phyloP scores from a whole-genome alignment of 2,888 invertebrate genomes.

The Cylloceria caligata region DNA sequence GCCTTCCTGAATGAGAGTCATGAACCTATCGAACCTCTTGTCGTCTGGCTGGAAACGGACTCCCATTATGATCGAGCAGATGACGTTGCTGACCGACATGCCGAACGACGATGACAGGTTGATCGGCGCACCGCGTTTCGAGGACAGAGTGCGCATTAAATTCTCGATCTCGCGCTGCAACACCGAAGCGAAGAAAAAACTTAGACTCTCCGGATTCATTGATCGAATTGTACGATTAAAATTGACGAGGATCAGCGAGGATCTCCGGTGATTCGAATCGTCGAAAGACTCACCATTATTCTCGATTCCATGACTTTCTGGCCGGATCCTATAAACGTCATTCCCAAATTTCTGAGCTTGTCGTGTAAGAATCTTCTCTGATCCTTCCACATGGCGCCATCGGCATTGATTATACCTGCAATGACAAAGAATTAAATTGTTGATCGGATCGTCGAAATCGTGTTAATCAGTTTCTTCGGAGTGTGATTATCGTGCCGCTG shows the following conservation, averaged over 20 bases:
- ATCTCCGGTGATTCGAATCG: background rate
- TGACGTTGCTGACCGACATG: constrained; percentile 94
- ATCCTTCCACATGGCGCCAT: constrained; percentile 95
- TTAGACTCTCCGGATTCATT: background rate
- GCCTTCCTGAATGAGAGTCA: constrained; percentile 95
- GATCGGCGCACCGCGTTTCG: constrained; percentile 88
- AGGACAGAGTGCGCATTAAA: constrained; percentile 88
- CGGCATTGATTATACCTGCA: constrained; percentile 95
- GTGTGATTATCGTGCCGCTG: background rate
- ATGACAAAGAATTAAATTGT: constrained; percentile 12
- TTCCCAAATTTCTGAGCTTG: constrained; percentile 93
- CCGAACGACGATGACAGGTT: constrained; percentile 92
- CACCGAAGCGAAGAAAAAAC: constrained; percentile 48
- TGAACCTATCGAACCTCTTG: constrained; percentile 91
- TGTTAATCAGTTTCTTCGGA: background rate
- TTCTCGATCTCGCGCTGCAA: constrained; percentile 90
- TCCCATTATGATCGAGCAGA: constrained; percentile 96
- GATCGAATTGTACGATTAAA: background rate
- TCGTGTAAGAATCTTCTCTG: constrained; percentile 95
- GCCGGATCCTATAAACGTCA: constrained; percentile 93
- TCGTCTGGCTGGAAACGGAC: constrained; percentile 93
- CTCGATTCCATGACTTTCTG: constrained; percentile 93
- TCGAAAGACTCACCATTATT: constrained; percentile 89
- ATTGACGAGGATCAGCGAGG: background rate
- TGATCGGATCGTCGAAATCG: background rate